These are phyloP conservation scores for Drosophila subsilvestris DNA, from an alignment of 2,888 invertebrate species.

Conservation along the genomic window DNA sequence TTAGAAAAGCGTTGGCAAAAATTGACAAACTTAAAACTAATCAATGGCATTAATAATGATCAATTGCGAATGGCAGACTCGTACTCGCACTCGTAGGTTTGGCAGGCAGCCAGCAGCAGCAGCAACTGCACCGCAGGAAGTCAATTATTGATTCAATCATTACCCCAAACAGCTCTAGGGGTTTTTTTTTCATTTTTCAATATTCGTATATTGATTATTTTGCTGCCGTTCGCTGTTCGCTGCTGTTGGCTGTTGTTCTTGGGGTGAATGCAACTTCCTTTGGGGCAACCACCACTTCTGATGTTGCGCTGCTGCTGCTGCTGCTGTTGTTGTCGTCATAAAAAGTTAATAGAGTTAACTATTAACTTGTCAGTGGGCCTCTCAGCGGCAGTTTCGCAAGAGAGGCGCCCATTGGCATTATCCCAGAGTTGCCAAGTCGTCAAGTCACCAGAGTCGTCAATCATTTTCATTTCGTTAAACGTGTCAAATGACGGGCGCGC, in stretches of 20 bases:
- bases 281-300: constrained; percentile 43
- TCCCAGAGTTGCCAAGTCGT: constrained; percentile 28
- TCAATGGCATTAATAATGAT: constrained; percentile 30
- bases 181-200: constrained; percentile 28
- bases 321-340: constrained; percentile 38
- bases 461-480: constrained; percentile 72
- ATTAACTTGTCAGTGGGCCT: constrained; percentile 73
- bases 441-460: constrained; percentile 51
- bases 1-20: not conserved
- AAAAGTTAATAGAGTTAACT: constrained; percentile 54
- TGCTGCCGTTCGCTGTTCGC: constrained; percentile 3
- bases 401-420: constrained; percentile 44
- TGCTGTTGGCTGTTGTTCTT: constrained; percentile 5
- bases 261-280: constrained; percentile 61
- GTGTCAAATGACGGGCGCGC: constrained; percentile 65
- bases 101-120: too few relatives aligned
- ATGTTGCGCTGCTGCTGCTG: constrained; percentile 6
- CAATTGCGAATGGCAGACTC: constrained; percentile 32
- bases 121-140: constrained; percentile 40
- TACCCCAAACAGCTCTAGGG: constrained; percentile 31
- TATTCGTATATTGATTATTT: constrained; percentile 50
- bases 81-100: too few relatives aligned
- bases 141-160: constrained; percentile 62
- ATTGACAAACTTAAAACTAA: constrained; percentile 34
- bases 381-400: constrained; percentile 44